Evolutionary conservation across 30 jellyfish, hydroid and myxozoan species (phyloP).

Genomic region (Aurelia sp.): DNA sequence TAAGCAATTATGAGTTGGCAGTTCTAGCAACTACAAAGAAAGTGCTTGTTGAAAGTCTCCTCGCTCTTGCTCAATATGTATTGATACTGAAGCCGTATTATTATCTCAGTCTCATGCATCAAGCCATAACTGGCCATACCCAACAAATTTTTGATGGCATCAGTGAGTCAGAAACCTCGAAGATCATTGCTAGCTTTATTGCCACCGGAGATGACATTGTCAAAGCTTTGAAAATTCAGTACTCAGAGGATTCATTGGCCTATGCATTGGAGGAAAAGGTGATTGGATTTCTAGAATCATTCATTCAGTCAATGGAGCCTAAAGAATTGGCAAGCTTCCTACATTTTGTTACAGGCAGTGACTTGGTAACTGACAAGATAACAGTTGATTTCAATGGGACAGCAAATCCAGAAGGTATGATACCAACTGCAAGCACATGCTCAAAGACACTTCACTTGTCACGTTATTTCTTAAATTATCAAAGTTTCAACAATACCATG

Average conservation of each 20-base stretch:
- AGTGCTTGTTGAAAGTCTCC: not conserved
- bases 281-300: not conserved
- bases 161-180: not conserved
- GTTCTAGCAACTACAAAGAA: not conserved
- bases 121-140: not conserved
- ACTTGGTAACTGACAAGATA: slow-evolving; percentile 5
- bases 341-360: not conserved
- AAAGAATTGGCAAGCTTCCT: not conserved
- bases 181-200: not conserved
- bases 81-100: slow-evolving; percentile 4
- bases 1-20: slow-evolving; percentile 1
- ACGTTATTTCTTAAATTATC: slow-evolving; percentile 1
- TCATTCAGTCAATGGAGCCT: not conserved
- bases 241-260: slow-evolving; percentile 3
- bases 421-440: slow-evolving; percentile 18
- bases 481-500: slow-evolving; percentile 4
- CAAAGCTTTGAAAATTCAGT: not conserved
- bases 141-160: not conserved
- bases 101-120: slow-evolving; percentile 2
- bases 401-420: slow-evolving; percentile 2
- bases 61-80: not conserved
- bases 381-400: slow-evolving; percentile 12
- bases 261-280: slow-evolving; percentile 11
- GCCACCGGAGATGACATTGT: slow-evolving; percentile 7
- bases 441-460: too few species aligned